Evolutionary conservation across 2,888 invertebrate species (phyloP), one percentile per base, ranked within the genome.

Genomic region (Cryptus viduatorius): DNA sequence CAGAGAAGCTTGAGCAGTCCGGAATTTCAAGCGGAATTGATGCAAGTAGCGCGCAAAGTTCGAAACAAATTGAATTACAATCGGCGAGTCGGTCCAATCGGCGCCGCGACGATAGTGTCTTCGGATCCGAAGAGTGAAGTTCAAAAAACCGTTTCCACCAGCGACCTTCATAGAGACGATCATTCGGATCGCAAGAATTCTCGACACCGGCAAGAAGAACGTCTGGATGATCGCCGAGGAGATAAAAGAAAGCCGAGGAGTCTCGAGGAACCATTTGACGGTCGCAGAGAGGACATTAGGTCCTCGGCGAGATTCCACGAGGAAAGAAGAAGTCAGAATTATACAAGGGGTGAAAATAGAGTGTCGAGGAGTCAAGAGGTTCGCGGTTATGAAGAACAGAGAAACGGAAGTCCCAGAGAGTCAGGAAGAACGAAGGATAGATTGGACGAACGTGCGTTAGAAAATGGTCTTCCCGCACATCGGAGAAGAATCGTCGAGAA

Each of bases 1-100:
- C 94, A 94, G 77, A 89, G 94, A 48, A 94, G 94, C 81, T 92
- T 94, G 87, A 94, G 94, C 82, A 94, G 94, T 42, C 94, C 94
- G 1, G 94, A 95, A 87, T 95, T 95, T 87, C 95, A 95, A 88
- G 94, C 94, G 5, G 95, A 95, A 89, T 90, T 95, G 80, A 91
- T 92, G 85, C 91, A 91, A 44, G 92, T 90, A 4, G 92, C 92
- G 12, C 86, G 88, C 46, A 91, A 89, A 72, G 91, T 92, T 0
- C 87, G 92, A 7, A 91, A 91, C 67, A 92, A 92, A 82, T 85
- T 92, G 29, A 88, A 90, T 24, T 89, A 87, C 81, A 84, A 86
- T 71, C 71, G 84, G n/a, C 80, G 87, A 59, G 86, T 88, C 31
- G 86, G 88, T 29, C 89, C 90, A 1, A 84, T 89, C 29, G 90